Percentiles rank a stretch among this genome's conserved stretches.
phyloP scores from a whole-genome alignment of 2,888 invertebrate species.

The Zaprionus obscuricornis region DNA sequence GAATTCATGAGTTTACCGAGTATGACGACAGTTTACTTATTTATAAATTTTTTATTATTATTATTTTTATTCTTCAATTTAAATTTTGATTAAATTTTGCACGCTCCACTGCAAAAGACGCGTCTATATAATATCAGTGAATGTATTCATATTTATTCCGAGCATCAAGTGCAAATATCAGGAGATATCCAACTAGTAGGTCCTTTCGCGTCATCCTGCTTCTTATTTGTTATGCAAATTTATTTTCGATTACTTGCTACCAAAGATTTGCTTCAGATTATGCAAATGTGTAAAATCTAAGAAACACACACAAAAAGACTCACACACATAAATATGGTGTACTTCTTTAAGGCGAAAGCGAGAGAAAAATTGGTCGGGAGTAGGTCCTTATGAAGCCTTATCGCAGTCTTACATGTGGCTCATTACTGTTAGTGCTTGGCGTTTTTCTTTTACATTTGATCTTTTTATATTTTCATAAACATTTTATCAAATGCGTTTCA shows the following conservation, averaged over 20 bases:
- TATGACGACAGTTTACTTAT: conserved; percentile 21
- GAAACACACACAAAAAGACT: conserved; percentile 14
- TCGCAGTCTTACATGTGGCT: conserved; percentile 72
- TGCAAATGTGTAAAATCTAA: conserved; percentile 65
- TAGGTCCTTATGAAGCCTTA: conserved; percentile 20
- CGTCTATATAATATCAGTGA: conserved; percentile 14
- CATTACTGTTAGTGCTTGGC: conserved; percentile 70
- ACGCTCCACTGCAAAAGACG: conserved; percentile 53
- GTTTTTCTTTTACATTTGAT: conserved; percentile 27
- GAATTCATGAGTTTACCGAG: conserved; percentile 5
- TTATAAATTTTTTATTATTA: conserved; percentile 29
- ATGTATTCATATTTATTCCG: conserved; percentile 55
- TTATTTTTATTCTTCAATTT: conserved; percentile 68
- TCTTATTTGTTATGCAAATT: conserved; percentile 77
- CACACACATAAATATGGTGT: neutral
- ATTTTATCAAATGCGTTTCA: conserved; percentile 18
- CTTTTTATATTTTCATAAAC: conserved; percentile 65
- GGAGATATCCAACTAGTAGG: conserved; percentile 15
- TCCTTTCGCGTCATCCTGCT: conserved; percentile 13
- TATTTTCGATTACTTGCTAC: conserved; percentile 80
- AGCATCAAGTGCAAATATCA: conserved; percentile 47
- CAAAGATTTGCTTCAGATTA: conserved; percentile 77
- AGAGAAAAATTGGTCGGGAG: conserved; percentile 8
- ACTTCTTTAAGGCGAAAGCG: neutral
- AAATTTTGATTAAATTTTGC: conserved; percentile 70